Evolutionary conservation across 2,888 invertebrate species (phyloP).

Genomic region (Sinohyriopsis cumingii): DNA sequence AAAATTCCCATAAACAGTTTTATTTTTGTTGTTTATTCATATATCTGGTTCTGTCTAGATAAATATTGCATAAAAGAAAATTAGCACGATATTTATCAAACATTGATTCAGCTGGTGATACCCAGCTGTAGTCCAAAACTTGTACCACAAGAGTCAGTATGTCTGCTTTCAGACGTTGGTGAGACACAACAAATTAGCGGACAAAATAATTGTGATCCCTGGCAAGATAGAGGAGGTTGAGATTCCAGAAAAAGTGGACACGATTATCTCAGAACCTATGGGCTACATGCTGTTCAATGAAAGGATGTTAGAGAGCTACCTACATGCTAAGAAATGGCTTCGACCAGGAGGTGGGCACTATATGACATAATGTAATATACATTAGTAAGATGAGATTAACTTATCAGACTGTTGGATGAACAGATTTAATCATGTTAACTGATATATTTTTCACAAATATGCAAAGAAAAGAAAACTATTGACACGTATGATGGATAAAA

Average conservation of each 20-base stretch:
- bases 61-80: too few species aligned
- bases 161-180: slow-evolving; percentile 81
- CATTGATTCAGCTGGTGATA: too few species aligned
- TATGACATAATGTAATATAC: background rate
- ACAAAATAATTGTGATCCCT: slow-evolving; percentile 91
- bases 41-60: too few species aligned
- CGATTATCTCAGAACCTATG: slow-evolving; percentile 99
- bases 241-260: slow-evolving; percentile 94
- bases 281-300: slow-evolving; percentile 99
- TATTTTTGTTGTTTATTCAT: too few species aligned
- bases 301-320: slow-evolving; percentile 97
- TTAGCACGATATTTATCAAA: too few species aligned
- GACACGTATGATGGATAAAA: too few species aligned
- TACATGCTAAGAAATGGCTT: slow-evolving; percentile 99
- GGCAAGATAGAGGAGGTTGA: slow-evolving; percentile 99
- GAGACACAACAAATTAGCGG: slow-evolving; percentile 88
- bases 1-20: too few species aligned
- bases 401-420: background rate
- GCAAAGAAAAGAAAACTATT: too few species aligned
- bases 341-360: slow-evolving; percentile 77
- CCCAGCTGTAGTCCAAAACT: too few species aligned
- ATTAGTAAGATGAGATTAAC: too few species aligned
- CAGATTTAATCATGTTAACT: background rate
- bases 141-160: background rate
- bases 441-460: too few species aligned